phyloP scores from a whole-genome alignment of 2,113 vertebrate species.

The Glaucomys volans region DNA sequence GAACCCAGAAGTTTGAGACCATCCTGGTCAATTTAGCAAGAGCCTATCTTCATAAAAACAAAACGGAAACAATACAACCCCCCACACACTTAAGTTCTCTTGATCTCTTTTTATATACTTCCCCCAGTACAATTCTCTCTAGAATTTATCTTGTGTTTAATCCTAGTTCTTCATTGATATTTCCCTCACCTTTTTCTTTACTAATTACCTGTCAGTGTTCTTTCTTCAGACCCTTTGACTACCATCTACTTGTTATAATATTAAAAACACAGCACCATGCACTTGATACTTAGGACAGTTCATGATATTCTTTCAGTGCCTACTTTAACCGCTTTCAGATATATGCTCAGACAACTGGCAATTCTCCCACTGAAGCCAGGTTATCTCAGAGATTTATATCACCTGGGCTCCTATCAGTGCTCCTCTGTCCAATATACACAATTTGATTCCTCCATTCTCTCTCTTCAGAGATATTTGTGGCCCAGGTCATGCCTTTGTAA shows the following conservation, averaged over 20 bases:
- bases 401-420: background rate
- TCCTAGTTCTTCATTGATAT: background rate
- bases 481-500: background rate
- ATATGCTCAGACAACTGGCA: background rate
- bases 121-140: background rate
- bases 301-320: background rate
- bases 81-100: background rate
- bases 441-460: background rate
- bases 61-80: background rate
- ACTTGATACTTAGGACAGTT: background rate
- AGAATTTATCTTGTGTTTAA: constrained; percentile 32
- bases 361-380: background rate
- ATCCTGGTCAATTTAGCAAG: background rate
- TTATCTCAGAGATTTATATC: constrained; percentile 44
- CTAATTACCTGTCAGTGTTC: background rate
- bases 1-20: background rate
- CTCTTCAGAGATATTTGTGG: constrained; percentile 30
- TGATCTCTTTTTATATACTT: background rate
- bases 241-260: background rate
- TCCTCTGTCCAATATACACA: background rate
- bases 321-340: constrained; percentile 3
- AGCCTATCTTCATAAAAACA: background rate
- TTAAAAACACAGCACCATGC: background rate
- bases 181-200: background rate
- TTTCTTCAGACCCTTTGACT: background rate